Conservation (phyloP, 2,113 vertebrate species). For the Prolemur simus region DNA sequence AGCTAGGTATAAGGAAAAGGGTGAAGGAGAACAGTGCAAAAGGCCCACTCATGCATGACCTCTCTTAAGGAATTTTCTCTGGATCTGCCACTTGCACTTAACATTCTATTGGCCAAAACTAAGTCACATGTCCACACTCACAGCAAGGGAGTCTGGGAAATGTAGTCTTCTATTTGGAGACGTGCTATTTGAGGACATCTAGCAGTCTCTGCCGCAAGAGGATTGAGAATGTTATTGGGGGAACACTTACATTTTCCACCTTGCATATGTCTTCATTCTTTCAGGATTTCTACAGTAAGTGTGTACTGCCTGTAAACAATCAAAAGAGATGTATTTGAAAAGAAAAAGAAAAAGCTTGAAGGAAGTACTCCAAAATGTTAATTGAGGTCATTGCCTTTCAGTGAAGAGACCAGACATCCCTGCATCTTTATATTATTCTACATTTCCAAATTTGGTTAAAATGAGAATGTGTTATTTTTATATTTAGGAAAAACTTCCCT, state of each 20-base stretch:
- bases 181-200: not conserved
- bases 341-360: not conserved
- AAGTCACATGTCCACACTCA: not conserved
- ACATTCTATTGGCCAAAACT: not conserved
- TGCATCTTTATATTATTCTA: not conserved
- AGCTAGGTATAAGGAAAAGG: not conserved
- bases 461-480: not conserved
- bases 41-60: not conserved
- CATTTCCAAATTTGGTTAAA: not conserved
- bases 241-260: not conserved
- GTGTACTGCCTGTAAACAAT: not conserved
- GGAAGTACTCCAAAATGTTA: not conserved
- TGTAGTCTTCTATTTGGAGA: not conserved
- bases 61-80: not conserved
- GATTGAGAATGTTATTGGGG: not conserved
- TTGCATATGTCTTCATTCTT: not conserved
- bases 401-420: not conserved
- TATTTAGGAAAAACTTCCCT: not conserved
- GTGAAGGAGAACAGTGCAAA: not conserved
- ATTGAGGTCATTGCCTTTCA: not conserved
- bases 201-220: not conserved
- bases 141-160: conserved; percentile 42
- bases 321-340: not conserved
- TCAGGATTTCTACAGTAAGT: not conserved
- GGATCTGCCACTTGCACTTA: not conserved